Percentiles rank a stretch among this genome's conserved stretches.
These are phyloP conservation scores for Gymnoscelis rufifasciata DNA, from an alignment of 2,888 invertebrate species.

Conservation along the genomic window DNA sequence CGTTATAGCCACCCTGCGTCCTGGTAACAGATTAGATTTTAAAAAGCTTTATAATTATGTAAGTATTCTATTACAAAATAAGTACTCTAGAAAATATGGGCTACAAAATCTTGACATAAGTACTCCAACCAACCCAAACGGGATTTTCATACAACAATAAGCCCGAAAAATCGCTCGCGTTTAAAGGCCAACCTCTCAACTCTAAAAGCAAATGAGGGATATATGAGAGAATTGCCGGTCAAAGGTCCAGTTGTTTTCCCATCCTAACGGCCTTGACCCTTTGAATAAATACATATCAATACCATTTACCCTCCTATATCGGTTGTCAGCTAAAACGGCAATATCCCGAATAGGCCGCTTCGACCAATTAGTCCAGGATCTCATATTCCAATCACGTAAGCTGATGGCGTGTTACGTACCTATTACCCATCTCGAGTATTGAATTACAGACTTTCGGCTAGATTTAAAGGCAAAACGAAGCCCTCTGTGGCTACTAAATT, in stretches of 20 bases:
- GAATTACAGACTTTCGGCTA: conserved; percentile 34
- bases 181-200: no score
- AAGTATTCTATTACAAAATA: no score
- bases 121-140: no score
- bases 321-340: conserved; percentile 27
- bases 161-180: no score
- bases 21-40: no score
- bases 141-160: no score
- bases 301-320: conserved; percentile 25
- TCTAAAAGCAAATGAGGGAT: neutral
- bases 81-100: no score
- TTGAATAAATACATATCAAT: conserved; percentile 27
- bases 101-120: no score
- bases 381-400: conserved; percentile 52
- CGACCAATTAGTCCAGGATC: conserved; percentile 42
- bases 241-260: conserved; percentile 17
- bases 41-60: no score
- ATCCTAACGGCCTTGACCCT: conserved; percentile 28
- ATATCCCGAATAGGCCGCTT: conserved; percentile 28
- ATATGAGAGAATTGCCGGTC: conserved; percentile 8
- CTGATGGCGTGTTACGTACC: conserved; percentile 44
- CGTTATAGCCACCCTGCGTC: no score
- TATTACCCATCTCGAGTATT: conserved; percentile 42
- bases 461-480: no score
- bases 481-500: no score